A percentile compares a stretch with the other conserved stretches of the same genome.
Conservation (phyloP, 2,797 vertebrate genomes). For the Euphonia xanthogaster region DNA sequence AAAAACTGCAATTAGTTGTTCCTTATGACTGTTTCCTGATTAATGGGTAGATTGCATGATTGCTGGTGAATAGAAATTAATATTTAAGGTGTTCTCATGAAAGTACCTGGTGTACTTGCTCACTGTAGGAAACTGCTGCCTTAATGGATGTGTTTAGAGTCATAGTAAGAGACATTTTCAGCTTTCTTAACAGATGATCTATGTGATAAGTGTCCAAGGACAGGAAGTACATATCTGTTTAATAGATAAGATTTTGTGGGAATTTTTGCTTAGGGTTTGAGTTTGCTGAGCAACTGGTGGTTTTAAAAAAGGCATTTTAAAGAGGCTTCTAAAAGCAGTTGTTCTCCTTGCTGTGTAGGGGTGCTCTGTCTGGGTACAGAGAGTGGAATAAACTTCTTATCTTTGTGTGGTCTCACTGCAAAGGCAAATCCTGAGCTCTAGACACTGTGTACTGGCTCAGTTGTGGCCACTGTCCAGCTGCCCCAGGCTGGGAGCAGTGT, state of each 20-base stretch:
- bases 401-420: not conserved
- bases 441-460: not conserved
- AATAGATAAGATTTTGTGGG: not conserved
- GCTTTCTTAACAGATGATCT: not conserved
- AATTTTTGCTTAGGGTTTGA: not conserved
- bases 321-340: not conserved
- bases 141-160: not conserved
- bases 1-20: not conserved
- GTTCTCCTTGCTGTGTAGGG: not conserved
- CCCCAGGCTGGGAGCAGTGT: not conserved
- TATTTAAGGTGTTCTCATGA: not conserved
- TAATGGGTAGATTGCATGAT: not conserved
- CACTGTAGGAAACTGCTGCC: accelerated
- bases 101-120: not conserved
- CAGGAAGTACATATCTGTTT: not conserved
- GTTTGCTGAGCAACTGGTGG: not conserved
- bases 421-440: not conserved
- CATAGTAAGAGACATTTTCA: not conserved
- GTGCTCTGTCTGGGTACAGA: not conserved
- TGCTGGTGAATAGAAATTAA: not conserved
- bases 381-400: not conserved
- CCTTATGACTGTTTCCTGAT: not conserved
- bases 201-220: not conserved
- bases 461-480: not conserved
- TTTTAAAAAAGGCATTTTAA: not conserved